Conservation (phyloP, 2,113 vertebrate species). For the Trichomycterus rosablanca region DNA sequence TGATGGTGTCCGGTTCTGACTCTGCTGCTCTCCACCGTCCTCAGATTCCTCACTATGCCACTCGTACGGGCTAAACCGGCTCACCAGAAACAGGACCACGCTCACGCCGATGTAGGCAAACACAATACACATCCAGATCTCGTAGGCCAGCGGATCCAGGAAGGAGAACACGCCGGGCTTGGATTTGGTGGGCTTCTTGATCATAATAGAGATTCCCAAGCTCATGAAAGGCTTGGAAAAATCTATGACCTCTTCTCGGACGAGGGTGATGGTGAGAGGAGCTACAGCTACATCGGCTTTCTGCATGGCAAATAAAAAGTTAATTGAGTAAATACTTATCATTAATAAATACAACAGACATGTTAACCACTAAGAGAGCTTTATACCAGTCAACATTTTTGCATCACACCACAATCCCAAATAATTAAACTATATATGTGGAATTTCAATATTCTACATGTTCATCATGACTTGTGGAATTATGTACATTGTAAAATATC, state of each 20-base stretch:
- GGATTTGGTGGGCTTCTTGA: conserved; percentile 97
- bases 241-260: conserved; percentile 96
- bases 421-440: too few relatives aligned
- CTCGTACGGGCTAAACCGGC: conserved; percentile 95
- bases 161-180: conserved; percentile 98
- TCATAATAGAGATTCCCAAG: conserved; percentile 98
- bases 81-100: conserved; percentile 95
- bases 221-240: conserved; percentile 99
- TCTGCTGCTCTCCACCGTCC: conserved; percentile 79
- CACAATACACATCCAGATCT: conserved; percentile 99
- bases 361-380: too few relatives aligned
- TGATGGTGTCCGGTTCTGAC: conserved; percentile 40
- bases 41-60: conserved; percentile 88
- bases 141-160: conserved; percentile 95
- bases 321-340: not conserved
- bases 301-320: conserved; percentile 55
- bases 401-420: too few relatives aligned
- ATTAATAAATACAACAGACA: too few relatives aligned
- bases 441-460: too few relatives aligned
- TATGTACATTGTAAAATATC: too few relatives aligned
- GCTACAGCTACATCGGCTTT: conserved; percentile 93
- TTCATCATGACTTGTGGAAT: too few relatives aligned
- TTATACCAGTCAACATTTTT: too few relatives aligned
- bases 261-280: conserved; percentile 94
- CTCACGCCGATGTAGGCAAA: conserved; percentile 99